Base-by-base conservation (phyloP, 2,113 vertebrate genomes). In the Prunella himalayana region DNA sequence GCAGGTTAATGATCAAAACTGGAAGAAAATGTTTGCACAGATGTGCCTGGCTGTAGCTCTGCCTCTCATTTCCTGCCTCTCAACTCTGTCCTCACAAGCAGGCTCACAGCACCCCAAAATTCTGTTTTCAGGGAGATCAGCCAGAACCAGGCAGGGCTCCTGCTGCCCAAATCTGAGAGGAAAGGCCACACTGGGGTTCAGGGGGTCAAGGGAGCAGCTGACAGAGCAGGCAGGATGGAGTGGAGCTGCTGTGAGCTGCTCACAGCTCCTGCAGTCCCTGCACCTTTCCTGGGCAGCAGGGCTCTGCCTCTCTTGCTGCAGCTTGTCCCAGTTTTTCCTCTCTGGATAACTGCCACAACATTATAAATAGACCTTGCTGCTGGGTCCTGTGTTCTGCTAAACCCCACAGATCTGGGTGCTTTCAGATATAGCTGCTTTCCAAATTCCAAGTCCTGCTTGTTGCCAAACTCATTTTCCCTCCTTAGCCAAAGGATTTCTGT, bases 291-390 rank as follows among this genome's bases (percentile, higher is more conserved):
- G 64, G 90, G 49, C 61, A 65, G 35, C 51, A 15, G 24, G 50
- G 83, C 51, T 86, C 57, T 83, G 84, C 33, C 42, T 88, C 49
- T 88, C 86, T 5, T 91, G 79, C 71, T 79, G 88, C n/a, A 75
- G 86, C 91, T 86, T 78, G 80, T 82, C 95, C 86, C 72, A 47
- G 56, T 65, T 96, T 86, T 89, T 33, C 60, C 51, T 37, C 64
- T 82, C 60, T 94, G 80, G 92, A 33, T 33, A 54, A 25, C 14
- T 95, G 88, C 90, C 88, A 93, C 60, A 37, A 3, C 44, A 23
- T 70, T 86, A 93, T 78, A 92, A 90, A 92, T 80, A 97, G 79
- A 65, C 59, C 59, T 73, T 45, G 47, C 82, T 90, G 82, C n/a
- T 69, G 22, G 49, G 66, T 79, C 79, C 63, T 88, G 1, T 56